Percentiles rank a stretch among this genome's conserved stretches.
Conservation (phyloP, 2,888 invertebrate genomes). For the Palloptera scutellata region DNA sequence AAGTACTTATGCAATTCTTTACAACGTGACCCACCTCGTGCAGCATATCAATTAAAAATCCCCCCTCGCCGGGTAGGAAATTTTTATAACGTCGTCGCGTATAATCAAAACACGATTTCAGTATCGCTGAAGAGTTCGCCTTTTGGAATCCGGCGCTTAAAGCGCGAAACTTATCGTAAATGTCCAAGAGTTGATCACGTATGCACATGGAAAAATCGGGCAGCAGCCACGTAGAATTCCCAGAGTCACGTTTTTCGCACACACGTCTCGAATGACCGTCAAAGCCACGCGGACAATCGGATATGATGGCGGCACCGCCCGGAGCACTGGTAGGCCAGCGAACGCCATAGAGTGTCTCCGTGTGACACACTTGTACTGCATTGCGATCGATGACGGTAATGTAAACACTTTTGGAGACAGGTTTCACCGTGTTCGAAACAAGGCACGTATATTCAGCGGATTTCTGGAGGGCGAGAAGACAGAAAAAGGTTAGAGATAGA, state of each 20-base stretch:
- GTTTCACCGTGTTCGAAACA: conserved; percentile 68
- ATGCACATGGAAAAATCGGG: conserved; percentile 81
- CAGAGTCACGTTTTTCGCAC: conserved; percentile 70
- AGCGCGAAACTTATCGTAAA: conserved; percentile 68
- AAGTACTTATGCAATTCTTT: no score
- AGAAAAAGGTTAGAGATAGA: no score
- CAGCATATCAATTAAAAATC: conserved; percentile 61
- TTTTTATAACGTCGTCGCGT: conserved; percentile 54
- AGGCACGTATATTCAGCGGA: conserved; percentile 81
- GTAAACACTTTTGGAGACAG: conserved; percentile 71
- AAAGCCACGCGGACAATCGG: conserved; percentile 70
- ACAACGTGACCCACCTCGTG: conserved; percentile 56
- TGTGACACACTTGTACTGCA: conserved; percentile 68
- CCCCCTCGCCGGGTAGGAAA: conserved; percentile 63
- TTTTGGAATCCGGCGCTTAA: conserved; percentile 62
- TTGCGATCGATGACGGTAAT: conserved; percentile 72
- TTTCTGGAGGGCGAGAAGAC: conserved; percentile 67
- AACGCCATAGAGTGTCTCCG: conserved; percentile 69
- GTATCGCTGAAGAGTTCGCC: conserved; percentile 62
- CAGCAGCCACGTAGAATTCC: conserved; percentile 75
- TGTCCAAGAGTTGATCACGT: conserved; percentile 70
- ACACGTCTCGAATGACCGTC: conserved; percentile 67
- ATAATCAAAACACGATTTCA: conserved; percentile 62
- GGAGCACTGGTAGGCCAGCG: conserved; percentile 77
- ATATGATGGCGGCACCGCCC: conserved; percentile 71